phyloP scores from a whole-genome alignment of 1,140 invertebrate genomes.

The Tachypleus tridentatus region DNA sequence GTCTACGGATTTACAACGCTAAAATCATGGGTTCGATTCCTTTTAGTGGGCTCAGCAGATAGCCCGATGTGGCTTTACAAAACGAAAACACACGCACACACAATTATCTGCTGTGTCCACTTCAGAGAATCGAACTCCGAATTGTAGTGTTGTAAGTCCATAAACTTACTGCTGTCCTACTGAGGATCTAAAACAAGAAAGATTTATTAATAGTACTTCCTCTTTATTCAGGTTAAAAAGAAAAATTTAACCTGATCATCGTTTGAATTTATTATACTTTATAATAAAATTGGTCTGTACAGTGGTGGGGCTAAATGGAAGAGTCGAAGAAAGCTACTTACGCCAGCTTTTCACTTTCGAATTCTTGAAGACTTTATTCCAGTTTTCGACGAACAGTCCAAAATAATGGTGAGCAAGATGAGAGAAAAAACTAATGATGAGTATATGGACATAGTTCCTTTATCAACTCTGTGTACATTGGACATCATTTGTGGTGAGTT shows the following conservation, averaged over 20 bases:
- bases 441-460: conserved; percentile 38
- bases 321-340: conserved; percentile 37
- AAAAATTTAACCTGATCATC: background rate
- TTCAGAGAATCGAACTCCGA: no score
- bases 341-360: conserved; percentile 44
- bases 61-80: no score
- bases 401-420: conserved; percentile 28
- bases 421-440: conserved; percentile 21
- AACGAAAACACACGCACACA: no score
- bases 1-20: no score
- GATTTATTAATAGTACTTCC: no score
- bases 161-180: no score
- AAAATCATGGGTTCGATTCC: no score
- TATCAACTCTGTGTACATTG: conserved; percentile 41
- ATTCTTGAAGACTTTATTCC: conserved; percentile 41
- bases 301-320: conserved; percentile 37
- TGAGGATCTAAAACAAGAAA: no score
- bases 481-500: conserved; percentile 44
- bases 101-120: no score
- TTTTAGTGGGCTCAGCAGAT: no score
- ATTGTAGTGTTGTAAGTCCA: no score
- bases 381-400: conserved; percentile 40
- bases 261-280: background rate
- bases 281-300: background rate
- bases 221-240: no score